Conservation (phyloP, 2,888 invertebrate genomes). For the Polymixis flavicincta region DNA sequence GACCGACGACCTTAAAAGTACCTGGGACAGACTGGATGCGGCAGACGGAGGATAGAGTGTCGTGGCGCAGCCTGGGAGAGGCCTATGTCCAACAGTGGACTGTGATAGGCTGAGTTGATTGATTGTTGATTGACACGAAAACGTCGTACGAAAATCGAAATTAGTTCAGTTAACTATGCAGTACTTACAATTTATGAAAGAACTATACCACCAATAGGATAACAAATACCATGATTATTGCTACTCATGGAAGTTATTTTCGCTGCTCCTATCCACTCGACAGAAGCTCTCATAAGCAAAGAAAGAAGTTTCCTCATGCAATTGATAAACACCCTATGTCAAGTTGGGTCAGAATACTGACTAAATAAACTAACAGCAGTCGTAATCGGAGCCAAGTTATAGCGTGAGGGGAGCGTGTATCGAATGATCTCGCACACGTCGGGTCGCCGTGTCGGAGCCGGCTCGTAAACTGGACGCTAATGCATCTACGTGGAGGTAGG, state of each 20-base stretch:
- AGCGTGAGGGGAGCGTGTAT: slow-evolving; percentile 44
- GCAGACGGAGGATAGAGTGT: no score
- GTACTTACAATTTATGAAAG: no score
- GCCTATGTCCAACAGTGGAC: no score
- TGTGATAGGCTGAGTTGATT: no score
- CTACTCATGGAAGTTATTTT: neutral
- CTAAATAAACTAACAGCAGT: slow-evolving; percentile 35
- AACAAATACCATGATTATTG: no score
- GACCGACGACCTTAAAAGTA: no score
- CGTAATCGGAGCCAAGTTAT: slow-evolving; percentile 48
- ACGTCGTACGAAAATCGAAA: no score
- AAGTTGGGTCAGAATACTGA: slow-evolving; percentile 26
- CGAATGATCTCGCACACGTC: slow-evolving; percentile 60
- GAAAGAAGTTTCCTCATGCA: neutral
- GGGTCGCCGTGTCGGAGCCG: slow-evolving; percentile 60
- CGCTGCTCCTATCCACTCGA: neutral
- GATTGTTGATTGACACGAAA: no score
- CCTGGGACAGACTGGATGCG: no score
- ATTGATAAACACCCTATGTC: slow-evolving; percentile 30
- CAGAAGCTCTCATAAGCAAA: neutral
- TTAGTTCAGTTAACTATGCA: no score
- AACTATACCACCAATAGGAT: no score
- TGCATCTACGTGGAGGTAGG: slow-evolving; percentile 66
- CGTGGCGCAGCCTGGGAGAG: no score
- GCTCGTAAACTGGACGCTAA: slow-evolving; percentile 77